Percentiles rank a stretch among this genome's conserved stretches.
Evolutionary conservation across 2,113 vertebrate species (phyloP).

Genomic region (Bostrychus sinensis): DNA sequence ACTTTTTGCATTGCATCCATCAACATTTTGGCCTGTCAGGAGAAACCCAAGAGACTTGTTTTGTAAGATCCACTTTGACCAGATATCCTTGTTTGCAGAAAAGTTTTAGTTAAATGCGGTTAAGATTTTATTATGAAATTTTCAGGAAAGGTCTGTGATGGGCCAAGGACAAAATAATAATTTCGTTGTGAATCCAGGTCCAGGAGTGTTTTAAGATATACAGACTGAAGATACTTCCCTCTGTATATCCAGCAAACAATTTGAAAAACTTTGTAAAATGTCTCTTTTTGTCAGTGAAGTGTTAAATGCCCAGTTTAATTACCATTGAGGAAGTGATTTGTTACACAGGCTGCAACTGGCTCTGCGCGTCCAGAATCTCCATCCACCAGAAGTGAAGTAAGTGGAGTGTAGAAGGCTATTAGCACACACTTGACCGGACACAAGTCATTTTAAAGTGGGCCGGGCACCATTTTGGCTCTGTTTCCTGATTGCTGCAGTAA

Average conservation of each 20-base stretch:
- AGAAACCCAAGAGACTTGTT: slow-evolving; percentile 29
- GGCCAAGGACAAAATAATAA: no score
- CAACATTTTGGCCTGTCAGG: slow-evolving; percentile 17
- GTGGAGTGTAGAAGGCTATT: slow-evolving; percentile 31
- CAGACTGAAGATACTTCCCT: no score
- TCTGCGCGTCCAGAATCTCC: slow-evolving; percentile 3
- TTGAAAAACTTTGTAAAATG: not conserved
- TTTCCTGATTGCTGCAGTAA: slow-evolving; percentile 13
- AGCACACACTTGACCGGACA: slow-evolving; percentile 20
- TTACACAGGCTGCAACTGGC: slow-evolving; percentile 21
- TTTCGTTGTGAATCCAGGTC: no score
- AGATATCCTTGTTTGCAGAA: no score
- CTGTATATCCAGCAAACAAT: no score
- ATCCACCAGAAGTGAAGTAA: slow-evolving; percentile 24
- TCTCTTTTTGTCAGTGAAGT: slow-evolving; percentile 2
- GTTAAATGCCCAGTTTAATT: slow-evolving; percentile 36
- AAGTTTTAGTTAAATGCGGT: no score
- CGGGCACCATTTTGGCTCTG: slow-evolving; percentile 10
- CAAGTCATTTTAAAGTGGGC: slow-evolving; percentile 14
- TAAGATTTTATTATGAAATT: no score
- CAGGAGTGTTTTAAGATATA: no score
- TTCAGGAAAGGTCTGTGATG: no score
- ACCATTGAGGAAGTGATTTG: slow-evolving; percentile 21
- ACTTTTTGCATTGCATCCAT: slow-evolving; percentile 36
- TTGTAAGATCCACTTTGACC: slow-evolving; percentile 32